These are phyloP conservation scores for Pyrochroa serraticornis DNA, from an alignment of 2,888 invertebrate genomes.

Conservation along the genomic window DNA sequence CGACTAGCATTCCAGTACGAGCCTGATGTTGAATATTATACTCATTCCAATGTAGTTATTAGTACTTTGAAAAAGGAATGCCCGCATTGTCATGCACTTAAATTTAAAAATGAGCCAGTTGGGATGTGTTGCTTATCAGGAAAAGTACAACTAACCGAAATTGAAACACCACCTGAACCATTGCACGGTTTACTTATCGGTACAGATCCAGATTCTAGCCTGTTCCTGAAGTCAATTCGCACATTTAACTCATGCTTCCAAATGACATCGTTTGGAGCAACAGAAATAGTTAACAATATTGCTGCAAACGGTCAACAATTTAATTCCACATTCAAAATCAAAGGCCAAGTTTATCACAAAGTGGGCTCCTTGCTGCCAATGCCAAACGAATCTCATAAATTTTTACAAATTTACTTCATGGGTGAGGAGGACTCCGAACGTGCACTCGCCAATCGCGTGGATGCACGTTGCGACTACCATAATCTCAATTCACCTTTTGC, in stretches of 20 bases:
- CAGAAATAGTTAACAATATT: constrained; percentile 28
- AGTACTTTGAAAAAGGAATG: too few species aligned
- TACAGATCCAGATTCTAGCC: constrained; percentile 23
- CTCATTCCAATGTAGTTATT: too few species aligned
- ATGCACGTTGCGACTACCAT: constrained; percentile 25
- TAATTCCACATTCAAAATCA: constrained; percentile 30
- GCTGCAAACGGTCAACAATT: constrained; percentile 2
- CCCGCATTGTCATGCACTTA: constrained; percentile 32
- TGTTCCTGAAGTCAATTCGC: constrained; percentile 2
- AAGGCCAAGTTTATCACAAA: constrained; percentile 32
- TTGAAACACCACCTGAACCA: constrained; percentile 31
- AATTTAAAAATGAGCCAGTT: constrained; percentile 31
- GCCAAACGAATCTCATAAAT: constrained; percentile 41
- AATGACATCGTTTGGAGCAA: constrained; percentile 36
- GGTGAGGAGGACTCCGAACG: too few species aligned
- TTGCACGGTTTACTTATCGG: constrained; percentile 31
- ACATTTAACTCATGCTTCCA: constrained; percentile 36
- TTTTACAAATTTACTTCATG: constrained; percentile 45
- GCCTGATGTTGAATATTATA: too few species aligned
- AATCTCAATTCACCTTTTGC: constrained; percentile 34
- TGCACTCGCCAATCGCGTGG: too few species aligned
- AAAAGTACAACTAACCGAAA: constrained; percentile 32
- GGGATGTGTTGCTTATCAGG: constrained; percentile 30
- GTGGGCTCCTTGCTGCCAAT: constrained; percentile 41
- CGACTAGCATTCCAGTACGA: too few species aligned